These are phyloP conservation scores for Theodoxus fluviatilis DNA, from an alignment of 2,888 invertebrate species.

Conservation along the genomic window DNA sequence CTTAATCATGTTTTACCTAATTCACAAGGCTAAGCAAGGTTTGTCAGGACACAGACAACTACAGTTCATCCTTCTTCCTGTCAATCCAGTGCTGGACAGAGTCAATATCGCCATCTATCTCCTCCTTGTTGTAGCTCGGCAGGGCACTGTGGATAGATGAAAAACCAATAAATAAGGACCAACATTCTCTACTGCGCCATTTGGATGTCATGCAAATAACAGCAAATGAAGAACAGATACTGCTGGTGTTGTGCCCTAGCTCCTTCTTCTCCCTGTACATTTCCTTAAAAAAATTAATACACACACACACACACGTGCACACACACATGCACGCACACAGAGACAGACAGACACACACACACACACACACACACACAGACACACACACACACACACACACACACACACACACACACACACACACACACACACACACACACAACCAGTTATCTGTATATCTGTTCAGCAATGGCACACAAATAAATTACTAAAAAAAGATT, in stretches of 20 bases:
- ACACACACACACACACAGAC: slow-evolving; percentile 11
- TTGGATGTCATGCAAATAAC: too few relatives aligned
- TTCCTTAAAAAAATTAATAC: background rate
- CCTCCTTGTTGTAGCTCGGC: slow-evolving; percentile 46
- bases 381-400: background rate
- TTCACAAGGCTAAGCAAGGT: too few relatives aligned
- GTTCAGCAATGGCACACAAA: too few relatives aligned
- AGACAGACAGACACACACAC: background rate
- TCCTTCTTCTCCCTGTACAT: too few relatives aligned
- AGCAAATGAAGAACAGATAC: too few relatives aligned
- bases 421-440: too few relatives aligned
- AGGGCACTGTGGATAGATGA: slow-evolving; percentile 54
- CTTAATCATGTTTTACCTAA: too few relatives aligned
- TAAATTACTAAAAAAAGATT: background rate
- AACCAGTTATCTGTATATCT: too few relatives aligned
- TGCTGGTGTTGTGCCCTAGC: too few relatives aligned
- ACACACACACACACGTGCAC: background rate
- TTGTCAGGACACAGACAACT: slow-evolving; percentile 29
- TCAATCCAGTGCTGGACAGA: slow-evolving; percentile 54
- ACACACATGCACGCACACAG: background rate
- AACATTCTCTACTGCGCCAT: too few relatives aligned
- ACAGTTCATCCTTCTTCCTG: slow-evolving; percentile 54
- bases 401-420: too few relatives aligned
- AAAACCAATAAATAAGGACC: background rate
- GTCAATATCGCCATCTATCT: slow-evolving; percentile 51